These are phyloP conservation scores for Hydropsyche tenuis DNA, from an alignment of 1,140 invertebrate genomes.

Conservation along the genomic window DNA sequence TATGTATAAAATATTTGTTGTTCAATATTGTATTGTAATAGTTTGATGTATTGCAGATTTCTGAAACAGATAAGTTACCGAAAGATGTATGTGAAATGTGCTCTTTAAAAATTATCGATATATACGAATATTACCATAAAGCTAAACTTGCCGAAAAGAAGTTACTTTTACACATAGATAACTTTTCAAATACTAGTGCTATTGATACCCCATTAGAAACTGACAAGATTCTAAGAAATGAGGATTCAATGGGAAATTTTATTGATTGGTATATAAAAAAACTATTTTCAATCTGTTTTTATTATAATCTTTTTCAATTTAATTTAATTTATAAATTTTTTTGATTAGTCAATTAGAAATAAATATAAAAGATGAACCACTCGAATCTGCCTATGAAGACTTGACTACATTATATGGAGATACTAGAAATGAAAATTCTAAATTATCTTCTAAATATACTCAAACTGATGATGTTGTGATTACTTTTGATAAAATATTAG, in stretches of 20 bases:
- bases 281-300: background rate
- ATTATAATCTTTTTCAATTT: background rate
- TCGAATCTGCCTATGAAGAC: slow-evolving; percentile 9
- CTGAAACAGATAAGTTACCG: slow-evolving; percentile 65
- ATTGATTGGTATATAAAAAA: too few relatives aligned
- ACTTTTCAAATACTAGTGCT: background rate
- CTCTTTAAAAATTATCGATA: slow-evolving; percentile 66
- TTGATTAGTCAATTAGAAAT: background rate
- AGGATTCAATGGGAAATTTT: too few relatives aligned
- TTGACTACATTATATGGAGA: background rate
- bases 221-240: background rate
- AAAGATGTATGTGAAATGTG: slow-evolving; percentile 69
- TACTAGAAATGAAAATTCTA: background rate
- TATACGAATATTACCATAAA: slow-evolving; percentile 68
- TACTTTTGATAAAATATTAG: background rate
- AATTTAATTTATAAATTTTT: background rate
- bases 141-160: slow-evolving; percentile 66
- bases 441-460: slow-evolving; percentile 38
- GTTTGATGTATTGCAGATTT: slow-evolving; percentile 36
- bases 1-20: background rate
- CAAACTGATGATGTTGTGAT: slow-evolving; percentile 38
- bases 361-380: slow-evolving; percentile 43
- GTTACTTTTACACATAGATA: slow-evolving; percentile 49
- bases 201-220: background rate
- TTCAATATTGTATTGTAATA: slow-evolving; percentile 11